Evolutionary conservation across 2,113 vertebrate genomes (phyloP).

Genomic region (Corythoichthys intestinalis): DNA sequence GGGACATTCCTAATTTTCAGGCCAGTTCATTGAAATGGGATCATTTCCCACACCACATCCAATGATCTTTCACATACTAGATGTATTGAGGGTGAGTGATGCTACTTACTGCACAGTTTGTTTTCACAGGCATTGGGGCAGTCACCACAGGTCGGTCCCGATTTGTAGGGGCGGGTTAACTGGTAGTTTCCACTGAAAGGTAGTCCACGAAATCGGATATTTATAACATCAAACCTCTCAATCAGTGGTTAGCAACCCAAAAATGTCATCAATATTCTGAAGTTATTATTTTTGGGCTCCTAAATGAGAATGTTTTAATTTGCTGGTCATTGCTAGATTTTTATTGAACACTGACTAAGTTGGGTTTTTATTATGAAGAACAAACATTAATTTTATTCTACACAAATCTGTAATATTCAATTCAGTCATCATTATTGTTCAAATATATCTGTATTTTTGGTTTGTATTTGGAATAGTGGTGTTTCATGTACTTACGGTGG

Average conservation of each 20-base stretch:
- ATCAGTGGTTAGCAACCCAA: neutral
- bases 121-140: conserved; percentile 49
- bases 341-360: neutral
- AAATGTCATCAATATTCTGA: neutral
- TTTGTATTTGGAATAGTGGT: too few relatives aligned
- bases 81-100: neutral
- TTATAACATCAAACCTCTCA: conserved; percentile 1
- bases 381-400: too few relatives aligned
- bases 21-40: neutral
- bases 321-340: neutral
- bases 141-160: conserved; percentile 45
- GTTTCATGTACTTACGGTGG: conserved; percentile 54
- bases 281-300: neutral
- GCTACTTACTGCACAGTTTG: conserved; percentile 61
- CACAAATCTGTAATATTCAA: too few relatives aligned
- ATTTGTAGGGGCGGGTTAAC: conserved; percentile 36
- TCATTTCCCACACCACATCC: neutral
- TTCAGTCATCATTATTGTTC: too few relatives aligned
- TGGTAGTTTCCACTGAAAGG: conserved; percentile 57
- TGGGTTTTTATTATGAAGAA: too few relatives aligned
- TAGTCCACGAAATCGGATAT: conserved; percentile 28
- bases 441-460: neutral
- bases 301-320: too few relatives aligned
- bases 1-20: too few relatives aligned
- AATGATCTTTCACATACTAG: too few relatives aligned